Evolutionary conservation across 2,797 vertebrate species (phyloP), one percentile per base, ranked within the genome.

Genomic region (Heliangelus exortis): DNA sequence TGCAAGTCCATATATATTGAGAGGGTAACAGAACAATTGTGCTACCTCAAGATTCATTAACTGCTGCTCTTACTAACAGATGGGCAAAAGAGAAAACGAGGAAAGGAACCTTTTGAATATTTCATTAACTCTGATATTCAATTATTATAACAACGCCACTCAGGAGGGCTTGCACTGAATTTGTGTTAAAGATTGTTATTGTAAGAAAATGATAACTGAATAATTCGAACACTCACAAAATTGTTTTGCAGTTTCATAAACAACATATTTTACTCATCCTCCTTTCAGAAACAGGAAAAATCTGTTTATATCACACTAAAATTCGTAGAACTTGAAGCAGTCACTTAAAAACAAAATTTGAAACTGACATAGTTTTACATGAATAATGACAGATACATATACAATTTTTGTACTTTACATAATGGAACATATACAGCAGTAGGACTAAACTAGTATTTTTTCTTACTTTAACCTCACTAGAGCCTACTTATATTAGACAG

Each of bases 91-190:
- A 59, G 47, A 93, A 93, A 93, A 89, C 5, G 78, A 81, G 78
- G 57, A 88, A 83, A 10, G n/a, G 71, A 93, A 83, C 5, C 89
- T 90, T 93, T 31, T 75, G 74, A 94, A 94, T 83, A 85, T 95
- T 96, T 94, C 67, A 92, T 92, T 89, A 95, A 59, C 57, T 22
- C 65, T 34, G 72, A 87, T 82, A 82, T 92, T 95, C 87, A 95
- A 96, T 95, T 91, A 93, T 93, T 84, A 72, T 59, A 72, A 87
- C 69, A 94, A 91, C 81, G 67, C 62, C 55, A 79, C 83, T 76
- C 80, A 74, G 66, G 72, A 67, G 47, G 39, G 25, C 43, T 67
- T 48, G 36, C 66, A 47, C 51, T 41, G 45, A 84, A 69, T 89
- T 88, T 81, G 76, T 89, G 51, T 51, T 61, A 79, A 33, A 90